These are phyloP conservation scores for Anoura caudifer DNA, from an alignment of 2,113 vertebrate genomes.

Conservation along the genomic window DNA sequence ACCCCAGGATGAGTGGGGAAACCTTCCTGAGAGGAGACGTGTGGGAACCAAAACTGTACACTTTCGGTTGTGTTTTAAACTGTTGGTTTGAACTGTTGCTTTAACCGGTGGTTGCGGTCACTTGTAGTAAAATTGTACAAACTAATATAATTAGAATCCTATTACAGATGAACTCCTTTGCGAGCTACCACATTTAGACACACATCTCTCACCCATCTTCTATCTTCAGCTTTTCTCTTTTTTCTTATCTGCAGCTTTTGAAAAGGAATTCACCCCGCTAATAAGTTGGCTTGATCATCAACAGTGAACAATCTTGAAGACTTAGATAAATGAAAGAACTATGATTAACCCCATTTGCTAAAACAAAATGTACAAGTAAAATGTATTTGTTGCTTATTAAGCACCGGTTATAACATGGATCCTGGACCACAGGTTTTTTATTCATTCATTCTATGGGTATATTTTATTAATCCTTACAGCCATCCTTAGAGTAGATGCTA, in stretches of 20 bases:
- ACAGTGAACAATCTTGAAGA: background rate
- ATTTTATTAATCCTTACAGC: background rate
- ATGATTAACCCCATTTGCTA: background rate
- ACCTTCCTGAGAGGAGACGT: background rate
- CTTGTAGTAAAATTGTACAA: background rate
- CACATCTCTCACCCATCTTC: background rate
- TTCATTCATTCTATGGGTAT: constrained; percentile 4
- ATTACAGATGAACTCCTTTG: background rate
- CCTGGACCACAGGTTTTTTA: background rate
- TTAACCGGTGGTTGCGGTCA: background rate
- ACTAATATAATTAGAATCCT: background rate
- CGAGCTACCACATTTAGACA: background rate
- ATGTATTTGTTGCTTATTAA: constrained; percentile 9
- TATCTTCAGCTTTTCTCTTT: background rate
- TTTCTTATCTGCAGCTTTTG: background rate
- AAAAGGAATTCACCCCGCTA: background rate
- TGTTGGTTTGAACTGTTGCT: background rate
- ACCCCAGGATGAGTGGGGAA: background rate
- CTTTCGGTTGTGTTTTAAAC: background rate
- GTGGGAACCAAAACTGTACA: background rate
- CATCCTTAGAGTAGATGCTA: background rate
- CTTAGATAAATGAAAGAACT: background rate
- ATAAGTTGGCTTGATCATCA: background rate
- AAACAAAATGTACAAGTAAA: background rate
- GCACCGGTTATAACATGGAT: background rate